A percentile compares a stretch with the other conserved stretches of the same genome.
These are phyloP conservation scores for Calephelis nemesis DNA, from an alignment of 1,140 invertebrate genomes.

Conservation along the genomic window DNA sequence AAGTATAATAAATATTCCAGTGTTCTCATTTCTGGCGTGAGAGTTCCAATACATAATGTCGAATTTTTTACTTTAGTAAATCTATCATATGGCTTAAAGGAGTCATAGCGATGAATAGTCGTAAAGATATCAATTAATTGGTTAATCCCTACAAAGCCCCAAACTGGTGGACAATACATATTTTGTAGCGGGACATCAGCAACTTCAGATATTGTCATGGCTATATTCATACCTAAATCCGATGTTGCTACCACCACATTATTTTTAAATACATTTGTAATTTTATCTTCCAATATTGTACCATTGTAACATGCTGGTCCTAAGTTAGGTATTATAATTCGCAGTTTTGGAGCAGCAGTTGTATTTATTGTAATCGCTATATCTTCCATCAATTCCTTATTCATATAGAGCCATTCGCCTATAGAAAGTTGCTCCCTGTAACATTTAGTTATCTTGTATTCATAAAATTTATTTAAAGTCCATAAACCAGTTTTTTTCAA, in stretches of 20 bases:
- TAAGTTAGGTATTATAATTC: slow-evolving; percentile 68
- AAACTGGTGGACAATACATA: slow-evolving; percentile 79
- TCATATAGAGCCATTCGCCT: slow-evolving; percentile 58
- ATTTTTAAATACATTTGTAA: slow-evolving; percentile 53
- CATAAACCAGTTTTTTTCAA: too few relatives aligned
- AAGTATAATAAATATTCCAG: slow-evolving; percentile 70
- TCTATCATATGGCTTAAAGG: slow-evolving; percentile 63
- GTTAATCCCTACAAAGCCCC: slow-evolving; percentile 79
- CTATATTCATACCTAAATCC: slow-evolving; percentile 69
- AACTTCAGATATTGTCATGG: slow-evolving; percentile 54
- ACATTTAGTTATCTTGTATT: slow-evolving; percentile 10
- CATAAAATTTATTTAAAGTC: too few relatives aligned
- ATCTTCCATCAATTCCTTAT: slow-evolving; percentile 55
- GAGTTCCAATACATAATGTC: slow-evolving; percentile 63
- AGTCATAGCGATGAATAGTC: slow-evolving; percentile 69
- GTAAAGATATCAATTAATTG: slow-evolving; percentile 71
- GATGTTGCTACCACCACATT: slow-evolving; percentile 77
- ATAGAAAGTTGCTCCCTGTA: slow-evolving; percentile 47
- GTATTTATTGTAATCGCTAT: slow-evolving; percentile 66
- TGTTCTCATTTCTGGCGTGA: slow-evolving; percentile 68
- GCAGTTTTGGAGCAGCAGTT: slow-evolving; percentile 57
- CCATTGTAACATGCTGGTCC: slow-evolving; percentile 78
- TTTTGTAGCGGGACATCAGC: slow-evolving; percentile 61
- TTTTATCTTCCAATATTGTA: slow-evolving; percentile 59
- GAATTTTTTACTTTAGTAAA: slow-evolving; percentile 62